Conservation (phyloP, 2,113 vertebrate species). For the Galeopterus variegatus region DNA sequence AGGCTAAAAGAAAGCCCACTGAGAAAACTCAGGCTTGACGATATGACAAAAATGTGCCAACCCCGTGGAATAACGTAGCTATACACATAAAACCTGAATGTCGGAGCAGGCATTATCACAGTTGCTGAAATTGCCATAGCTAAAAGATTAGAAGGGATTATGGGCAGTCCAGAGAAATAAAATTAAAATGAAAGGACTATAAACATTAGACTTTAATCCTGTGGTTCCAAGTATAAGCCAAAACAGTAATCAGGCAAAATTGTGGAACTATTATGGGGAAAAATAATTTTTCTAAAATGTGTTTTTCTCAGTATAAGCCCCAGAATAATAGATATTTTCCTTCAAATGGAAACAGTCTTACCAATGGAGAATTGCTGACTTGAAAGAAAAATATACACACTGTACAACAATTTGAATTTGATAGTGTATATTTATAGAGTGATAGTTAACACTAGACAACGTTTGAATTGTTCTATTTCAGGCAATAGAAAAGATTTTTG, state of each 20-base stretch:
- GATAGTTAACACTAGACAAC: background rate
- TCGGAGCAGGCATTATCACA: slow-evolving; percentile 49
- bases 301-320: slow-evolving; percentile 52
- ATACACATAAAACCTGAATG: background rate
- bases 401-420: background rate
- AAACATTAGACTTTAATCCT: slow-evolving; percentile 70
- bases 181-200: slow-evolving; percentile 69
- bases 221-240: slow-evolving; percentile 69
- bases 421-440: background rate
- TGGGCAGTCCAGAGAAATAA: slow-evolving; percentile 68
- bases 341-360: background rate
- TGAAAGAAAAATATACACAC: background rate
- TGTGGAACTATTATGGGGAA: slow-evolving; percentile 65
- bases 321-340: slow-evolving; percentile 48
- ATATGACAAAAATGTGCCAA: slow-evolving; percentile 15
- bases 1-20: slow-evolving; percentile 8
- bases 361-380: slow-evolving; percentile 41
- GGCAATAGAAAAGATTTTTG: background rate
- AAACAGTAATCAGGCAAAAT: slow-evolving; percentile 67
- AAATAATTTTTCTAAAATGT: slow-evolving; percentile 70
- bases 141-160: slow-evolving; percentile 74
- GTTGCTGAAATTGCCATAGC: slow-evolving; percentile 46
- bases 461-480: background rate
- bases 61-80: background rate
- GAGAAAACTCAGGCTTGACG: slow-evolving; percentile 48